Conservation (phyloP, 2,888 invertebrate genomes). For the Lepeophtheirus nordmannii region DNA sequence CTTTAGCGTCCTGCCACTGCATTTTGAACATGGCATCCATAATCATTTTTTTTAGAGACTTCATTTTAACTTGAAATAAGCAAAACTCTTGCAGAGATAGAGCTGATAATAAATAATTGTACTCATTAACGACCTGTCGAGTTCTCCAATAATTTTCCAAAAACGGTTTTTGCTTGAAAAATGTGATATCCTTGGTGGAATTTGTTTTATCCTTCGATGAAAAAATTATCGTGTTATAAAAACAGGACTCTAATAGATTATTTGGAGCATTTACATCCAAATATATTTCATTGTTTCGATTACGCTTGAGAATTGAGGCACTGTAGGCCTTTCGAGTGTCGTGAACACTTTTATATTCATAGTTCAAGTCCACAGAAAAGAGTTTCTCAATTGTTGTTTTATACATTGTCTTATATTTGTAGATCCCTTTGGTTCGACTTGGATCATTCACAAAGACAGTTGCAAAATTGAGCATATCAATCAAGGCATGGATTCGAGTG, state of each 20-base stretch:
- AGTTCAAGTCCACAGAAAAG: background rate
- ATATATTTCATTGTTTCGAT: conserved; percentile 2
- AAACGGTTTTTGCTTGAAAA: background rate
- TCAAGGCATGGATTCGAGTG: background rate
- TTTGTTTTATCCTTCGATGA: background rate
- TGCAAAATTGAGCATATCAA: conserved; percentile 3
- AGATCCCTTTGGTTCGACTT: background rate
- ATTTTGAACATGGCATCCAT: conserved; percentile 1
- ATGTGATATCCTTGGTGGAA: background rate
- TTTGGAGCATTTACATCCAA: background rate
- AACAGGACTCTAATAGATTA: background rate
- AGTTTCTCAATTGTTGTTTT: background rate
- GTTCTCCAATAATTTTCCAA: background rate
- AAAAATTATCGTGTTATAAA: background rate
- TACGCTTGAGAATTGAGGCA: background rate
- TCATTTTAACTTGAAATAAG: background rate
- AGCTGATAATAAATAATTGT: background rate
- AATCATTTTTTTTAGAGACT: background rate
- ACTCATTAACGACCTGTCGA: background rate
- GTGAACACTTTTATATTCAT: background rate
- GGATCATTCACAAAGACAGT: conserved; percentile 5
- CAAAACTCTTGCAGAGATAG: background rate
- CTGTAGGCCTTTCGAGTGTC: background rate
- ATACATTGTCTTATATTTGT: background rate
- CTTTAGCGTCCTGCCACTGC: background rate